phyloP scores from a whole-genome alignment of 2,797 vertebrate species.

The Botia almorhae region DNA sequence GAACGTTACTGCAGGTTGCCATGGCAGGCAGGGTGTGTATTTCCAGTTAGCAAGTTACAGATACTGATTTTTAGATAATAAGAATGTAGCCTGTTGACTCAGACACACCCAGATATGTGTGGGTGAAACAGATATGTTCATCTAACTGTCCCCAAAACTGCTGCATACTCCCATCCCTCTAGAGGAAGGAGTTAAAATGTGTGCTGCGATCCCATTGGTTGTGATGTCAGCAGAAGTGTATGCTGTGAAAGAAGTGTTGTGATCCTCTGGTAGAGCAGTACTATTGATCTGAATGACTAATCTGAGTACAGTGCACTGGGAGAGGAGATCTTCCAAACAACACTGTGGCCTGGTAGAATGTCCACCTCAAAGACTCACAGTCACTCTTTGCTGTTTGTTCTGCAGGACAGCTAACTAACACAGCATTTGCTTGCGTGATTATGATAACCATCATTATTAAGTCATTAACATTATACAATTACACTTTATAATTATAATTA shows the following conservation, averaged over 20 bases:
- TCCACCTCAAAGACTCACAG: neutral
- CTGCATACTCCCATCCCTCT: neutral
- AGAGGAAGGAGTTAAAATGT: constrained; percentile 15
- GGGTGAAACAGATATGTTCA: constrained; percentile 18
- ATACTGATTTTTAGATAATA: constrained; percentile 16
- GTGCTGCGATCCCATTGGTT: constrained; percentile 12
- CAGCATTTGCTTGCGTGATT: neutral
- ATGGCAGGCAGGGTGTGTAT: constrained; percentile 69
- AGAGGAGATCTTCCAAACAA: constrained; percentile 18
- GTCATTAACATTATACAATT: neutral
- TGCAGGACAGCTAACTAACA: neutral
- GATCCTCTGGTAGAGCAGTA: constrained; percentile 40
- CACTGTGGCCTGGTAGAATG: constrained; percentile 14
- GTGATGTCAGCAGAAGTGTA: constrained; percentile 16
- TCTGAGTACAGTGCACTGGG: constrained; percentile 18
- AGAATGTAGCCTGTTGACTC: neutral
- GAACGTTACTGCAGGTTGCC: constrained; percentile 72
- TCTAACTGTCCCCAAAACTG: neutral
- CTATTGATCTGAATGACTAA: constrained; percentile 47
- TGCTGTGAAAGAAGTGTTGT: constrained; percentile 23
- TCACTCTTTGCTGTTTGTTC: constrained; percentile 28
- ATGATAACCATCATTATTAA: neutral
- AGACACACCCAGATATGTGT: constrained; percentile 12
- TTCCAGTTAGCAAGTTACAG: constrained; percentile 57
- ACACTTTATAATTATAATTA: no score